Evolutionary conservation across 2,888 invertebrate species (phyloP), one percentile per base, ranked within the genome.

Genomic region (Sisyra terminalis): DNA sequence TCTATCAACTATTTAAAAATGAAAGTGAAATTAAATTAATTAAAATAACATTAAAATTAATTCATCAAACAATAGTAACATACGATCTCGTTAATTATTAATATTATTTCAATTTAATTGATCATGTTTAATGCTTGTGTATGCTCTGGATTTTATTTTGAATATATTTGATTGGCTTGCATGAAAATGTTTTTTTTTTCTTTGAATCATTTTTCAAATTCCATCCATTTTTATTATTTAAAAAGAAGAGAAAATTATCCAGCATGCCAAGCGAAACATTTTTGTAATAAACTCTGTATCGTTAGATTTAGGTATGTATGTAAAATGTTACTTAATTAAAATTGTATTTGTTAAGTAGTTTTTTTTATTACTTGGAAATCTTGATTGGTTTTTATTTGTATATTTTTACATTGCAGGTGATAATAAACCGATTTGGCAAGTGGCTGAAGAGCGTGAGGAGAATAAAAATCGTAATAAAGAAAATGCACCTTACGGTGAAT

Each of bases 391-490:
- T 15, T 30, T 14, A 39, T 29, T 9, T 24, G 11, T 14, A 39
- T 17, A 29, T 30, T 32, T 45, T 43, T 49, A 42, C 47, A 43
- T 53, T 55, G 29, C 67, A 82, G 86, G 80, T 45, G 87, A 89
- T 63, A 92, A 92, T 69, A 93, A 92, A 65, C 88, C 92, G 8
- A 93, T 94, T 58, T 92, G 90, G 89, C 86, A 93, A 74, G 90
- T 97, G 55, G 98, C 98, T 1, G 98, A 99, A 63, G 97, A 98
- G 58, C 73, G 96, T 3, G 97, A 98, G 62, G 96, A 94, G 61
- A 93, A 92, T 64, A 97, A 97, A 64, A 77, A 75, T 53, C 71
- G 83, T 56, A 86, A 86, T 64, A 78, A 83, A 56, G 88, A 86
- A 57, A 87, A 87, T 58, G 82, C 84, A 15, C 90, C 90, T 0